A percentile compares a stretch with the other conserved stretches of the same genome.
phyloP scores from a whole-genome alignment of 1,140 invertebrate species.

The Drosophila micromelanica region DNA sequence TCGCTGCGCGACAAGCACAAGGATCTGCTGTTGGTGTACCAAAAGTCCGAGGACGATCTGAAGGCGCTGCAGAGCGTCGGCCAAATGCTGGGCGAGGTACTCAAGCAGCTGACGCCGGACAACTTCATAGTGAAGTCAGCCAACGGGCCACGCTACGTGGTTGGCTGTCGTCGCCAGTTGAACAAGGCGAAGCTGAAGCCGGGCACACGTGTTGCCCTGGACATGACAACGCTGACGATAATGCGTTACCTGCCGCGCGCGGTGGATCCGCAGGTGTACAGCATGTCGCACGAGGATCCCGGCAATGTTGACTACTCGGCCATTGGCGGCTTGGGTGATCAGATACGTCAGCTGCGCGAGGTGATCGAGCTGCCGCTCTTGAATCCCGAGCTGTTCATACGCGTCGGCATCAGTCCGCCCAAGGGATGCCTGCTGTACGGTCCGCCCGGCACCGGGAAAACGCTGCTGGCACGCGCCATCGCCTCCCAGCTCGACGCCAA shows the following conservation, averaged over 20 bases:
- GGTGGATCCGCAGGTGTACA: conserved; percentile 72
- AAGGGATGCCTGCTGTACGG: conserved; percentile 99
- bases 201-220: conserved; percentile 62
- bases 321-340: conserved; percentile 64
- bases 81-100: conserved; percentile 99
- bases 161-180: conserved; percentile 64
- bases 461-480: conserved; percentile 96
- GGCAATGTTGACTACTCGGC: conserved; percentile 66
- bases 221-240: conserved; percentile 67
- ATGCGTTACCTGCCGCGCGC: conserved; percentile 67
- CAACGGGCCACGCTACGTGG: conserved; percentile 64
- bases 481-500: conserved; percentile 99
- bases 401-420: conserved; percentile 99
- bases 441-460: conserved; percentile 99
- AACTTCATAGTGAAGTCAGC: conserved; percentile 87
- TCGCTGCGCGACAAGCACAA: conserved; percentile 97
- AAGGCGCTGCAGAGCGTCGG: conserved; percentile 99
- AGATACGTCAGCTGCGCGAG: conserved; percentile 68
- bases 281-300: conserved; percentile 67
- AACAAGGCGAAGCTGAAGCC: conserved; percentile 58
- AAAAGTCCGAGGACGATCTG: conserved; percentile 99
- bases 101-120: conserved; percentile 99
- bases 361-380: conserved; percentile 68
- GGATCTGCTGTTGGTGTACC: conserved; percentile 97
- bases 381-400: conserved; percentile 97